Base-by-base conservation (phyloP, 2,113 vertebrate genomes). In the Bothrops jararaca region DNA sequence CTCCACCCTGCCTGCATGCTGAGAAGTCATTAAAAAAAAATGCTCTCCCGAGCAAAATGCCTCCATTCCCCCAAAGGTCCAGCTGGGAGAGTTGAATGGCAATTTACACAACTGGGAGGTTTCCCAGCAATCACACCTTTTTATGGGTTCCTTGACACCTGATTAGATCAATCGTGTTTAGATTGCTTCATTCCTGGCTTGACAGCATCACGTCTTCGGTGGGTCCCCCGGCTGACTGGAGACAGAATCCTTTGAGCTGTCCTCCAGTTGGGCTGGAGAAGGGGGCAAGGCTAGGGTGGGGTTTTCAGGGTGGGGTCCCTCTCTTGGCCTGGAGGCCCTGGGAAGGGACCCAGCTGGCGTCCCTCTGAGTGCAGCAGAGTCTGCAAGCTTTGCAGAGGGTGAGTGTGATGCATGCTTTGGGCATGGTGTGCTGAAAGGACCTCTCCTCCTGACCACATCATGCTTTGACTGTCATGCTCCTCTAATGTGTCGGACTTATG, bases 181-280 rank as follows among this genome's bases (percentile, higher is more conserved):
- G 64, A 34, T 74, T 34, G 29, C 64, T 5, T 74, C 13, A 1
- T n/a, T 18, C 80, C 1, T 23, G 42, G 34, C 42, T 24, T 5
- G 24, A 48, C 24, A 24, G 1, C 23, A 6, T 6, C 48, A 48
- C 45, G 13, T 86, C 85, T 50, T 15, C 45, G 3, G 24, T 22
- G 2, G 1, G 0, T 11, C 45, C 24, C 45, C 45, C 7, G 13
- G 26, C 13, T 50, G 45, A 13, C 0, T 2, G 26, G 12, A 29
- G 15, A 23, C 45, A 50, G 45, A 50, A 50, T 50, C 45, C 23
- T 86, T 24, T 11, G 5, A 24, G 42, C n/a, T 6, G n/a, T 8
- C 15, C n/a, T 74, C n/a, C 1, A n/a, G 69, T 15, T 74, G 69
- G 69, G 29, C 13, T 34, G 69, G 69, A 15, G 7, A 34, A 74